These are phyloP conservation scores for Esox niger DNA, from an alignment of 2,113 vertebrate genomes.

Conservation along the genomic window DNA sequence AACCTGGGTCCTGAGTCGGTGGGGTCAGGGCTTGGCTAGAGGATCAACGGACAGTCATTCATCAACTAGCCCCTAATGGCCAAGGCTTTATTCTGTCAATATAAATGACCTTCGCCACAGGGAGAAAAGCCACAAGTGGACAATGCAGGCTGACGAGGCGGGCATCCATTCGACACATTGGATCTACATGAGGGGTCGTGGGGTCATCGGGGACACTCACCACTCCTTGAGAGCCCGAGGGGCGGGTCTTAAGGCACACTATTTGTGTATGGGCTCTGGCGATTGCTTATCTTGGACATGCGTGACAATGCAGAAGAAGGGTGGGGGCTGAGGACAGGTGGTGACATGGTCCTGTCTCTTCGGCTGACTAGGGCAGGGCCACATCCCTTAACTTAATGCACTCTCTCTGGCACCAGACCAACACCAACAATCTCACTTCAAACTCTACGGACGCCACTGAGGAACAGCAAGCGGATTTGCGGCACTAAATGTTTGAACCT, in stretches of 20 bases:
- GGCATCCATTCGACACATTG: constrained; percentile 63
- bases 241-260: constrained; percentile 29
- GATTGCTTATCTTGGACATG: constrained; percentile 53
- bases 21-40: constrained; percentile 61
- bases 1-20: not conserved
- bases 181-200: constrained; percentile 42
- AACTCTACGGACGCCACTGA: not conserved
- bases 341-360: constrained; percentile 45
- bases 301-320: constrained; percentile 31
- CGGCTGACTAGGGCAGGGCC: constrained; percentile 17
- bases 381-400: not conserved
- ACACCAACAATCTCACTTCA: not conserved
- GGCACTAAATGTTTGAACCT: not conserved
- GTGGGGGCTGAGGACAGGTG: constrained; percentile 40
- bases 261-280: constrained; percentile 50
- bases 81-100: constrained; percentile 64
- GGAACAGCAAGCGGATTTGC: not conserved
- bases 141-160: constrained; percentile 46
- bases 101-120: constrained; percentile 65
- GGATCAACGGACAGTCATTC: constrained; percentile 57
- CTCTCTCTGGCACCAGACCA: not conserved
- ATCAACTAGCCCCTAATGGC: constrained; percentile 62
- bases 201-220: constrained; percentile 35
- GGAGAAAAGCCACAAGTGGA: constrained; percentile 50
- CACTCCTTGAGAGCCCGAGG: not conserved